Base-by-base conservation (phyloP, 1,140 invertebrate genomes). In the Bombus superbus region DNA sequence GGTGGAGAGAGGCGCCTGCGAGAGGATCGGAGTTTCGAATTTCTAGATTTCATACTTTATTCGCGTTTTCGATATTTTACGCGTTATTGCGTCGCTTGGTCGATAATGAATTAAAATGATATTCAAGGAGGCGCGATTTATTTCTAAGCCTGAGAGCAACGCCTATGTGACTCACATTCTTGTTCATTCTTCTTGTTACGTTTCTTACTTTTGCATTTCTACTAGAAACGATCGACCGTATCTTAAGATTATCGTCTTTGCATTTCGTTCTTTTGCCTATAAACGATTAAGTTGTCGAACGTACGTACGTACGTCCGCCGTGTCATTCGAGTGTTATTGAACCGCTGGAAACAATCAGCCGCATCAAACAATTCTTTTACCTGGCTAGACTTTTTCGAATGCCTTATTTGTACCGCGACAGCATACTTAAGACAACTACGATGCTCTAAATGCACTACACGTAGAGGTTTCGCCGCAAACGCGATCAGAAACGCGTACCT, bases 401-500 rank as follows among this genome's bases (percentile, higher is more conserved):
- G 44, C 38, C 73, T 77, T 42, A 78, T 83, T 74, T 69, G 74
- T 38, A 57, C 38, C 22, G 28, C 32, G 40, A 5, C 69, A n/a
- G 80, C 80, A 64, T 82, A 82, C 80, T 22, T n/a, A 40, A 75
- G 59, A 64, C 72, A 53, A 44, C 35, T 1, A 47, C 28, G 64
- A 44, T 35, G 66, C n/a, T 84, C 82, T 42, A 38, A 79, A 79
- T 79, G 75, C 82, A 4, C 53, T 3, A 40, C 82, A 78, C 82
- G 82, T 84, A 66, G 25, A 53, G 10, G 32, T 53, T 18, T 64
- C 74, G 47, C 35, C 22, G 47, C 75, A 84, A 84, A 84, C 75
- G 82, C 82, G 82, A 84, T 84, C 82, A 71, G 82, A 84, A 84
- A 84, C 75, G 66, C 80, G 28, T 53, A 73, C 28, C 68, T 42